Base-by-base conservation (phyloP, 2,113 vertebrate genomes). In the Chauna torquata region DNA sequence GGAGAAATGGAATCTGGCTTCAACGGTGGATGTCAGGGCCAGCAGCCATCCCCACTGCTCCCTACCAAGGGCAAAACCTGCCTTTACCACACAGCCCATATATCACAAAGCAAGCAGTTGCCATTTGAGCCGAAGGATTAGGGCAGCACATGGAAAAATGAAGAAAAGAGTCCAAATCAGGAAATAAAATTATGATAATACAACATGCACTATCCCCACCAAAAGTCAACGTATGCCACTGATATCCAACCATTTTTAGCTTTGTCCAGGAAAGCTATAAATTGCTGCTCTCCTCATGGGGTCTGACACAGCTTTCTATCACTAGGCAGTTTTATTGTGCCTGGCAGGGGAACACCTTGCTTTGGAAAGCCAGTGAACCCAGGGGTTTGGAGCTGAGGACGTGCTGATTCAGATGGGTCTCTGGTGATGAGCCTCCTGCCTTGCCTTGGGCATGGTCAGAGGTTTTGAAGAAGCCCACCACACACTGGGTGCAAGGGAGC, bases 401-500 rank as follows among this genome's bases (percentile, higher is more conserved):
- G 8, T 27, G 30, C 16, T 24, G 8, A 8, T 27, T 24, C 42
- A 20, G 8, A 7, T 40, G 69, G 22, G 6, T 58, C 50, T 36
- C 25, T 65, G 27, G 6, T 38, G 20, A n/a, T 23, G 64, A 82
- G 5, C 30, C 11, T 47, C 15, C 36, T 72, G 59, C 16, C 42
- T 62, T 55, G 10, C 23, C 57, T 34, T 17, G 47, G 34, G 36
- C 20, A 36, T 3, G 1, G 28, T 27, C 27, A 71, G 65, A 45
- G 15, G 15, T 68, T 86, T 17, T 45, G 34, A 50, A 32, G 45
- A 65, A 86, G 47, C 27, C 27, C 47, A 32, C 23, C 58, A 34
- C 3, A 7, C 19, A 17, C 15, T 1, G 0, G 11, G 13, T 16
- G 3, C n/a, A 44, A 54, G 25, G 25, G 6, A 64, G 44, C 15